Percentiles rank a stretch among this genome's conserved stretches.
Conservation (phyloP, 2,113 vertebrate genomes). For the Axis porcinus region DNA sequence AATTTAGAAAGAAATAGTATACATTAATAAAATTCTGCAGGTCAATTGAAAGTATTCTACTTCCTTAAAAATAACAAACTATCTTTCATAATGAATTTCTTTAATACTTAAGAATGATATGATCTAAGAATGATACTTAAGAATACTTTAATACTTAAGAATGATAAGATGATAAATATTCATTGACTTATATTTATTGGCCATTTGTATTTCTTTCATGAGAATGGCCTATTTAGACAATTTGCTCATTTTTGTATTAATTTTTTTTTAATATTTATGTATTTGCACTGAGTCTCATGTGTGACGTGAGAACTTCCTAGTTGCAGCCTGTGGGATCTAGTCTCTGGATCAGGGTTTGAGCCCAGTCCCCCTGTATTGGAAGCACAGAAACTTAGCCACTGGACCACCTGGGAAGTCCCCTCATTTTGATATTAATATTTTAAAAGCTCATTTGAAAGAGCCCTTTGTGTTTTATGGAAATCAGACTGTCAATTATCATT, state of each 20-base stretch:
- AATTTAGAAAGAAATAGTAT: neutral
- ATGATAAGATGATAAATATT: neutral
- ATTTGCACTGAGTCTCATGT: neutral
- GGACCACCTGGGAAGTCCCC: neutral
- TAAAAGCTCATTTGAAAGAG: neutral
- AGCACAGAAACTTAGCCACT: neutral
- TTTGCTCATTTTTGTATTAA: neutral
- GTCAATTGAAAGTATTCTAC: neutral
- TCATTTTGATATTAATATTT: slow-evolving; percentile 20
- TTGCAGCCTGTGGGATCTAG: neutral
- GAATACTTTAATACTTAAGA: neutral
- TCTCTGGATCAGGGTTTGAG: neutral
- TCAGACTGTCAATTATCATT: neutral
- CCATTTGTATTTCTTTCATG: neutral
- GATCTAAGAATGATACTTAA: no score
- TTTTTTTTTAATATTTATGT: neutral
- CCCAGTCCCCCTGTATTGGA: neutral
- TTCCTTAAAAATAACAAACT: slow-evolving; percentile 24
- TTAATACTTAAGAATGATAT: neutral
- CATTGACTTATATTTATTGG: neutral
- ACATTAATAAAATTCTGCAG: neutral
- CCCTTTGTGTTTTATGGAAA: neutral
- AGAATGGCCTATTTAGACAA: neutral
- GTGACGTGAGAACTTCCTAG: neutral
- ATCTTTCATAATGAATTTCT: neutral